Percentiles rank a stretch among this genome's conserved stretches.
These are phyloP conservation scores for Polypterus senegalus DNA, from an alignment of 2,113 vertebrate genomes.

Conservation along the genomic window DNA sequence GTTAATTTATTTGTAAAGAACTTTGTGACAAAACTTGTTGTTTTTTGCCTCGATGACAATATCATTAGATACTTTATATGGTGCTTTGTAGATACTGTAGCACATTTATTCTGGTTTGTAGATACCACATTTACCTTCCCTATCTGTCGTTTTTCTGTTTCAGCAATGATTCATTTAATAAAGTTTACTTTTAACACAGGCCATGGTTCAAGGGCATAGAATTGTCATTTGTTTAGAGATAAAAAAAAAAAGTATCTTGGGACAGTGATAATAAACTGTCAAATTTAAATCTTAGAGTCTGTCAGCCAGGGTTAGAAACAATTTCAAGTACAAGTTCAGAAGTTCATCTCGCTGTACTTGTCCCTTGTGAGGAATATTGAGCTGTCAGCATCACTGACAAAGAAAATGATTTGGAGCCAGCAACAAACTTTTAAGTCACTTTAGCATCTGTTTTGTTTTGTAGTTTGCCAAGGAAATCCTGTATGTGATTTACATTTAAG, in stretches of 20 bases:
- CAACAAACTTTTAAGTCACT: conserved; percentile 24
- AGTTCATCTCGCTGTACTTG: conserved; percentile 39
- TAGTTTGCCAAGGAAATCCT: conserved; percentile 25
- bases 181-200: conserved; percentile 21
- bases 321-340: conserved; percentile 45
- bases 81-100: too few species aligned
- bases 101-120: too few species aligned
- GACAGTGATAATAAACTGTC: conserved; percentile 43
- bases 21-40: too few species aligned
- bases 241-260: conserved; percentile 48
- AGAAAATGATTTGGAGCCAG: conserved; percentile 34
- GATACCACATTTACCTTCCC: too few species aligned
- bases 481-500: conserved; percentile 32
- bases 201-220: conserved; percentile 47
- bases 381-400: conserved; percentile 36
- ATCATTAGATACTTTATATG: too few species aligned
- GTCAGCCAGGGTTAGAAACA: conserved; percentile 52
- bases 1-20: too few species aligned
- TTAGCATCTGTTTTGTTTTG: conserved; percentile 20
- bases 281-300: conserved; percentile 50
- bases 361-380: conserved; percentile 32
- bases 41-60: too few species aligned
- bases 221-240: conserved; percentile 43
- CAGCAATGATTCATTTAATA: too few species aligned
- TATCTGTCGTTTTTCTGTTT: too few species aligned